These are phyloP conservation scores for Seladonia tumulorum DNA, from an alignment of 2,888 invertebrate species.

Conservation along the genomic window DNA sequence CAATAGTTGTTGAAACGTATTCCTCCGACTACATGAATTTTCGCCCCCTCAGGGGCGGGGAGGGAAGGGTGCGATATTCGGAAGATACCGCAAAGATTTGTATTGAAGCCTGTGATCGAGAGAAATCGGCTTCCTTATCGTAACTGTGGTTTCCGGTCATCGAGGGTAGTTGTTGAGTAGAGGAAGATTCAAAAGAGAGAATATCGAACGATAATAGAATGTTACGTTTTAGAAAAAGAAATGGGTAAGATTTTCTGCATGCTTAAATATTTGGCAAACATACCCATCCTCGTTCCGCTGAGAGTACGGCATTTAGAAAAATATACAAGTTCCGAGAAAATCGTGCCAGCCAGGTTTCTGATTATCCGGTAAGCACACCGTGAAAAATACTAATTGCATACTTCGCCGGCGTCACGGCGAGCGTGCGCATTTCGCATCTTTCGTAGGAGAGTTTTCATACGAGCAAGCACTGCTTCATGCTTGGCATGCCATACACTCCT, in stretches of 20 bases:
- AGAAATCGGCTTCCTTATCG: background rate
- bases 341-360: background rate
- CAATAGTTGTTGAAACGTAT: no score
- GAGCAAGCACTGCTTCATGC: slow-evolving; percentile 69
- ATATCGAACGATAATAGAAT: no score
- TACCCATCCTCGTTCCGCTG: background rate
- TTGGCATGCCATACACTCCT: slow-evolving; percentile 69
- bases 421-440: slow-evolving; percentile 52
- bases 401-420: slow-evolving; percentile 26
- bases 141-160: background rate
- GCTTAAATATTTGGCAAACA: background rate
- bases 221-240: no score
- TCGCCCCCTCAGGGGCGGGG: no score
- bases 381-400: slow-evolving; percentile 51
- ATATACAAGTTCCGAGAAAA: background rate
- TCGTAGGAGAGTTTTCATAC: slow-evolving; percentile 64
- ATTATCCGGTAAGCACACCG: background rate
- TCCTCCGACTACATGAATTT: no score
- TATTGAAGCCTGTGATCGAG: background rate
- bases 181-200: background rate
- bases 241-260: no score
- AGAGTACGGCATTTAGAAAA: background rate
- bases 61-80: no score
- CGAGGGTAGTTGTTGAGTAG: background rate
- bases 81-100: no score